Evolutionary conservation across 2,888 invertebrate species (phyloP), one percentile per base, ranked within the genome.

Genomic region (Drosophila engyochracea): DNA sequence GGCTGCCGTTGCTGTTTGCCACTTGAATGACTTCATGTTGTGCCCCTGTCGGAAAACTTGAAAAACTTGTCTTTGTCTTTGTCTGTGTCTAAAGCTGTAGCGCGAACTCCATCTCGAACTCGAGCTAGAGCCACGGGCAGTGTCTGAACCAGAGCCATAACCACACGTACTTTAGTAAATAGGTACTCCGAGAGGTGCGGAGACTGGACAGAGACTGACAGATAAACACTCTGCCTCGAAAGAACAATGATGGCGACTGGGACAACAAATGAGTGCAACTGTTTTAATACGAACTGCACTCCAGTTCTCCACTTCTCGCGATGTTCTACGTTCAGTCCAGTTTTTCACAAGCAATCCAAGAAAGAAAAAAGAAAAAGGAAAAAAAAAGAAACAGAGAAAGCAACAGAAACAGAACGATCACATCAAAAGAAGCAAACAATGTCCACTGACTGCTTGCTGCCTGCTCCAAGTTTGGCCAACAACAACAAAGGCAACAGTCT

Each of bases 11-110:
- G 82, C 76, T 55, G 16, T 14, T 74, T 90, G 78, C 85, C 85
- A 90, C 90, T 85, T 85, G 89, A 85, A 85, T 90, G 89, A 85
- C 89, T 88, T 88, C 79, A 74, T 81, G 90, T 87, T 81, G 90
- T 87, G 76, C 83, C 83, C 73, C 68, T 83, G 90, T 81, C 89
- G 85, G 90, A 89, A 79, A 85, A 85, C 90, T 85, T 85, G 90
- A 85, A 85, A 85, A 85, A 85, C 85, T 90, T 75, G 85, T 85
- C 85, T 85, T 90, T 88, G 85, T 88, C 76, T 90, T 90, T 74
- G 85, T 90, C 85, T 85, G 88, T 83, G 86, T 88, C 76, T 62
- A 59, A 65, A 52, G 52, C 37, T 25, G 25, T 12, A 31, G 44
- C 16, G 37, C 41, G 74, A 63, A 72, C 57, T 47, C 53, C 39